Conservation (phyloP, 2,888 invertebrate species). For the Drymonia ruficornis region DNA sequence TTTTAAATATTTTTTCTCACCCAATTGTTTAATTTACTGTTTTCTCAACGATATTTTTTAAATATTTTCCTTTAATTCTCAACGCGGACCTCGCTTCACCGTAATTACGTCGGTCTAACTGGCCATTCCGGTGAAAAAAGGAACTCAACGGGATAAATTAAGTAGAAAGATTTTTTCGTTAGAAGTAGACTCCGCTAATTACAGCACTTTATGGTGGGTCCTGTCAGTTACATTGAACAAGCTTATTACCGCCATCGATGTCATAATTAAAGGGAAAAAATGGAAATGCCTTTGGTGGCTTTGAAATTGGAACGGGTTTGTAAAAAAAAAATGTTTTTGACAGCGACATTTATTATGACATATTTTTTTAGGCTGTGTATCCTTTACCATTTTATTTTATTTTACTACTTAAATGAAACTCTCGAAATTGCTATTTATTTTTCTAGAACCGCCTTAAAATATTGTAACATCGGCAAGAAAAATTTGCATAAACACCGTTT, state of each 20-base stretch:
- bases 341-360: no score
- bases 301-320: neutral
- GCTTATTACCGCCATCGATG: constrained; percentile 20
- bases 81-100: constrained; percentile 34
- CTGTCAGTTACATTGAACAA: constrained; percentile 20
- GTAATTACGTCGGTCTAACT: constrained; percentile 47
- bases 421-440: no score
- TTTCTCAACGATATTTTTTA: constrained; percentile 27
- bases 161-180: constrained; percentile 43
- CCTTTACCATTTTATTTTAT: neutral
- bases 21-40: constrained; percentile 40
- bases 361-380: neutral
- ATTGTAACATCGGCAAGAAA: no score
- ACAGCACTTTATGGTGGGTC: constrained; percentile 29
- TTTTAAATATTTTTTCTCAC: constrained; percentile 24
- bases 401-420: no score
- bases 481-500: no score
- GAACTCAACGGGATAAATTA: constrained; percentile 44
- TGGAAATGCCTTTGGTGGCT: neutral
- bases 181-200: constrained; percentile 46
- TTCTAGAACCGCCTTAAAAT: no score
- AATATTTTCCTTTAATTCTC: constrained; percentile 51
- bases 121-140: constrained; percentile 41
- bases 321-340: neutral
- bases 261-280: constrained; percentile 13